Base-by-base conservation (phyloP, 2,888 invertebrate genomes). In the Sinelater perroti region DNA sequence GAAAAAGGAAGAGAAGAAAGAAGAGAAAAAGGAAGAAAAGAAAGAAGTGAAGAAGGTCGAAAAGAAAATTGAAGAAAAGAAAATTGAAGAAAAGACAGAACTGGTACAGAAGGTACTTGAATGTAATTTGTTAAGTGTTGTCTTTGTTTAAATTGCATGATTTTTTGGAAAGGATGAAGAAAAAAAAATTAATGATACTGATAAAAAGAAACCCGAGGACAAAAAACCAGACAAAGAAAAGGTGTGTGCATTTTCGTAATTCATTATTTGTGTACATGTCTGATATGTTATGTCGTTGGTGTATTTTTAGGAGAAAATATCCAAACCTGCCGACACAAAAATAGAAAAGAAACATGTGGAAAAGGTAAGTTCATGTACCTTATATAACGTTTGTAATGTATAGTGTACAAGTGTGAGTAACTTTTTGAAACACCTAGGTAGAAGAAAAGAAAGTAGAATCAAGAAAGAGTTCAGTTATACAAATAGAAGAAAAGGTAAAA, bases 281-380 rank as follows among this genome's bases (percentile, higher is more conserved):
- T 46, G 51, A 58, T 46, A 56, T 38, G 26, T 36, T 24, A 56
- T 53, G 14, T 59, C 24, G 30, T 35, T 44, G n/a, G 33, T 42
- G n/a, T 52, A 24, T 28, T 46, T 67, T 35, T 67, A 80, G 74
- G 84, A 84, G 73, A 11, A 24, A 17, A 50, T 59, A 42, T 79
- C 82, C 53, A 83, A 85, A 75, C 80, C 83, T 70, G 85, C 84
- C 54, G 81, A 82, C 71, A 82, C 81, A 70, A 80, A 81, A 56
- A 68, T 72, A 50, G 78, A 78, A n/a, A n/a, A n/a, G n/a, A n/a
- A n/a, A n/a, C n/a, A n/a, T n/a, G n/a, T n/a, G 61, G 80, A 81
- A 69, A 76, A 75, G 33, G 73, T 30, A 30, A 30, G 30, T 30
- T 30, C 3, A 3, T 5, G 11, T 30, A 30, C 11, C 11, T 3